Evolutionary conservation across 2,888 invertebrate species (phyloP).

Genomic region (Rapana venosa): DNA sequence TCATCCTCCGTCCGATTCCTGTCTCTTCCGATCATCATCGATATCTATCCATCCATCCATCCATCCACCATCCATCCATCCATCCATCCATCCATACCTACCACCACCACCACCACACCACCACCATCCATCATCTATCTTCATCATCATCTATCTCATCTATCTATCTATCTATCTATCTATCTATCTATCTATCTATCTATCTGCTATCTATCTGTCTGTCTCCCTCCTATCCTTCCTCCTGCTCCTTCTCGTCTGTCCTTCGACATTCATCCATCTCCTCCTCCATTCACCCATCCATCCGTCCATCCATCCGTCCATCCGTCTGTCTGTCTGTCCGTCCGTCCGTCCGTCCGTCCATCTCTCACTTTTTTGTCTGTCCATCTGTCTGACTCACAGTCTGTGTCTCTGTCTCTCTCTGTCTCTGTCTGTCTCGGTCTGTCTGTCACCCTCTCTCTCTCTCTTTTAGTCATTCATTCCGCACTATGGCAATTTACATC

Average conservation of each 20-base stretch:
- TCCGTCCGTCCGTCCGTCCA: too few relatives aligned
- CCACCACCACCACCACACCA: too few relatives aligned
- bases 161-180: not conserved
- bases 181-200: not conserved
- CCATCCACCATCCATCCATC: too few relatives aligned
- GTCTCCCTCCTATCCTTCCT: not conserved
- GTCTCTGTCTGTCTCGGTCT: too few relatives aligned
- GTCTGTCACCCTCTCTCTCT: too few relatives aligned
- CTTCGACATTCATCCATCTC: not conserved
- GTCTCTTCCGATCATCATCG: too few relatives aligned
- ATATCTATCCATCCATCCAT: too few relatives aligned
- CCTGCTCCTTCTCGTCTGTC: not conserved
- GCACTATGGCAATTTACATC: too few relatives aligned
- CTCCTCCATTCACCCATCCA: not conserved
- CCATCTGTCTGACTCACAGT: not conserved
- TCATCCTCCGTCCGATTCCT: too few relatives aligned
- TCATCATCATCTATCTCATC: not conserved
- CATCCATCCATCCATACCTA: too few relatives aligned
- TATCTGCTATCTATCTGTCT: not conserved
- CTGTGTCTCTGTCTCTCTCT: not conserved
- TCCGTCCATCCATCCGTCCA: not conserved
- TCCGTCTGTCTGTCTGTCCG: not conserved
- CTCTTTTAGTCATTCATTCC: too few relatives aligned
- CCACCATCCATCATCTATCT: not conserved
- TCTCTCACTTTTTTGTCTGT: too few relatives aligned